Conservation (phyloP, 2,888 invertebrate genomes). For the Pristionchus mayeri region DNA sequence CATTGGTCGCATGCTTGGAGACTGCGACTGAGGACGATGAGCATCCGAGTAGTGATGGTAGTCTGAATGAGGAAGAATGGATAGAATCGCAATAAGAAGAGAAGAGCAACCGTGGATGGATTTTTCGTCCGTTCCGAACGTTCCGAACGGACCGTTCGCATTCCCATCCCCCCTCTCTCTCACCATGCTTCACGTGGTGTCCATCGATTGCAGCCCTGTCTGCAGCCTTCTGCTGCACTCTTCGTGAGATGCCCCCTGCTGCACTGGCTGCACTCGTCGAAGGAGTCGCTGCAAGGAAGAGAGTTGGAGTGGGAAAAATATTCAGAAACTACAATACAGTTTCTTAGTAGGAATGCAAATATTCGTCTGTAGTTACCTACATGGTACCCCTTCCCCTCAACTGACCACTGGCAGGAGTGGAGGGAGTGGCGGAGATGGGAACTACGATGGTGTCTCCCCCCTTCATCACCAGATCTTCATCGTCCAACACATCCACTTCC, state of each 20-base stretch:
- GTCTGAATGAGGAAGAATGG: not conserved
- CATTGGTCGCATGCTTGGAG: not conserved
- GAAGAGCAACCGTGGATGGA: not conserved
- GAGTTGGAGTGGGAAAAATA: no score
- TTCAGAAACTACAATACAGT: no score
- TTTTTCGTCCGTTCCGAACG: no score
- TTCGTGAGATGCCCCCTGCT: not conserved
- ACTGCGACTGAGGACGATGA: conserved; percentile 3
- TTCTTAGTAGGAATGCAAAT: no score
- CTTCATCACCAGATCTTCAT: not conserved
- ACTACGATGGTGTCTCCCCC: not conserved
- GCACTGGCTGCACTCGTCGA: not conserved
- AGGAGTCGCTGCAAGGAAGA: conserved; percentile 7
- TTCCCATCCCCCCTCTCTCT: not conserved
- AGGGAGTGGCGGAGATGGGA: not conserved
- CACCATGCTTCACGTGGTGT: not conserved
- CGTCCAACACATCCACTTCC: conserved; percentile 18
- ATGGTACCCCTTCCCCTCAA: not conserved
- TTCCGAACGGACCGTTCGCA: no score
- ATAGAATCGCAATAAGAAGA: not conserved
- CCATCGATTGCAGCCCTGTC: conserved; percentile 1
- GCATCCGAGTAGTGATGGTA: conserved; percentile 1
- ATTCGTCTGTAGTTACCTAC: no score
- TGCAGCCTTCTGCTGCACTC: conserved; percentile 9
- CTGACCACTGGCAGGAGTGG: not conserved